phyloP scores from a whole-genome alignment of 1,140 invertebrate genomes.

The Melanaphis sacchari region DNA sequence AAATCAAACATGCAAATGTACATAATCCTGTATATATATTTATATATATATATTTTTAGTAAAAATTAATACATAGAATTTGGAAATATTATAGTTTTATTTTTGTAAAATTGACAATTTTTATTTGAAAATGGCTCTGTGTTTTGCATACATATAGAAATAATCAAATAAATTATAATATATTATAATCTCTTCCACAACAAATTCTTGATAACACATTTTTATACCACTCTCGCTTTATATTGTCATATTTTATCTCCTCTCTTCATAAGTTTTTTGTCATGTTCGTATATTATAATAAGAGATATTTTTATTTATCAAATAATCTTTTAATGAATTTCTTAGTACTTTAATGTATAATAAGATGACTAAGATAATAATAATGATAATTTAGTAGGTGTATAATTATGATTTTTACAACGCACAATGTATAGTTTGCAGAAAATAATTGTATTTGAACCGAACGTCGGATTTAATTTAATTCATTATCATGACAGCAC shows the following conservation, averaged over 20 bases:
- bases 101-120: no score
- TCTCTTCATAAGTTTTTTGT: background rate
- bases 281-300: background rate
- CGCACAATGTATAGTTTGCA: background rate
- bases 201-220: background rate
- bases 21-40: no score
- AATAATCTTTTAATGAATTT: background rate
- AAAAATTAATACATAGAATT: no score
- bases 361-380: slow-evolving; percentile 4
- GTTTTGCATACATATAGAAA: background rate
- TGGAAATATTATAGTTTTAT: no score
- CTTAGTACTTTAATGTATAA: background rate
- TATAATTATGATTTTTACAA: background rate
- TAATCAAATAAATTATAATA: background rate
- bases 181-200: background rate
- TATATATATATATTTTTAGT: no score
- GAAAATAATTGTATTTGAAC: background rate
- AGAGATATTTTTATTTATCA: background rate
- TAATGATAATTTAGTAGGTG: background rate
- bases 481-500: background rate
- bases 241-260: background rate
- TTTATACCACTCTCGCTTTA: background rate
- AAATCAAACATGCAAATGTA: no score
- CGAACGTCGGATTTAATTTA: background rate
- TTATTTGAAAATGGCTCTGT: background rate